Evolutionary conservation across 64 coral and sea anemone genomes (phyloP).

Genomic region (Porites australiensis): DNA sequence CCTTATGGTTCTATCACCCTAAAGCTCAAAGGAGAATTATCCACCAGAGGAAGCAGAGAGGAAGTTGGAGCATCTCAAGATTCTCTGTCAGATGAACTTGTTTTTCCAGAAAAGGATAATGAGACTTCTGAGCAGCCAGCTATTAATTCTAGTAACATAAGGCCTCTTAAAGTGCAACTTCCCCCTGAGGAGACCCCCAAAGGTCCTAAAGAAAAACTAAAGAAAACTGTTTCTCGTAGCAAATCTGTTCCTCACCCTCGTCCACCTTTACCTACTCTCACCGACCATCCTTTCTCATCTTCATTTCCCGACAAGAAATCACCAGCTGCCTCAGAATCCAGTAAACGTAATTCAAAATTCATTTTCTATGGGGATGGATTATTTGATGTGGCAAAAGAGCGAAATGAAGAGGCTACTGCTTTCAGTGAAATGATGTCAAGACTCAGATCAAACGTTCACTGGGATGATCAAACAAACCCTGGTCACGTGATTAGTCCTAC

Average conservation of each 20-base stretch:
- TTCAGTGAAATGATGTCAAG: slow-evolving; percentile 83
- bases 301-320: not conserved
- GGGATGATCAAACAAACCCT: slow-evolving; percentile 73
- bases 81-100: not conserved
- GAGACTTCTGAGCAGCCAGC: not conserved
- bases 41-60: slow-evolving; percentile 11
- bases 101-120: not conserved
- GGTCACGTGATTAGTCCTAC: slow-evolving; percentile 94
- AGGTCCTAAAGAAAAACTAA: not conserved
- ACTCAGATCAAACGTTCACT: slow-evolving; percentile 77
- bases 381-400: slow-evolving; percentile 95
- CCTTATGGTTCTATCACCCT: slow-evolving; percentile 77
- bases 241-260: slow-evolving; percentile 16
- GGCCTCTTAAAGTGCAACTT: slow-evolving; percentile 28
- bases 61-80: not conserved
- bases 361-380: slow-evolving; percentile 80
- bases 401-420: slow-evolving; percentile 91
- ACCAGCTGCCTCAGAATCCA: slow-evolving; percentile 41
- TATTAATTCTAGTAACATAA: not conserved
- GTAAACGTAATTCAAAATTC: slow-evolving; percentile 43
- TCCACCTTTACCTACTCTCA: slow-evolving; percentile 6
- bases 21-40: slow-evolving; percentile 35
- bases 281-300: slow-evolving; percentile 58
- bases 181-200: not conserved
- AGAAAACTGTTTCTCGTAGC: not conserved